Evolutionary conservation across 2,888 invertebrate genomes (phyloP).

Genomic region (Tenthredo mesomela): DNA sequence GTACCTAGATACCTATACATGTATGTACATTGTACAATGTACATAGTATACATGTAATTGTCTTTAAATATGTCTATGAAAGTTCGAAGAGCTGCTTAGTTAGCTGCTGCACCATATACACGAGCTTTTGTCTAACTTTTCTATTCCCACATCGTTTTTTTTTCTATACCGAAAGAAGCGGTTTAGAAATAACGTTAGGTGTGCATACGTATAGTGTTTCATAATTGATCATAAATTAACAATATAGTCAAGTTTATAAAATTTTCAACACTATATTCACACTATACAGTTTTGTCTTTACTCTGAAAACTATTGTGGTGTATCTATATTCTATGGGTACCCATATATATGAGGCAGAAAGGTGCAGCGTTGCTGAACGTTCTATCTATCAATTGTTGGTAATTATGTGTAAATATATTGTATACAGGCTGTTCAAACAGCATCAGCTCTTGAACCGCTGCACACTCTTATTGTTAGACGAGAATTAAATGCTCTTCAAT

Average conservation of each 20-base stretch:
- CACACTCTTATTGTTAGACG: not conserved
- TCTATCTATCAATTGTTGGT: not conserved
- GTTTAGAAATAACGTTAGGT: not conserved
- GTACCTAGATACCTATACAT: not conserved
- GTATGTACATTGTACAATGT: not conserved
- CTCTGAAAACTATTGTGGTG: not conserved
- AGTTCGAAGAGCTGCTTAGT: not conserved
- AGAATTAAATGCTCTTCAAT: not conserved
- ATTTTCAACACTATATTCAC: not conserved
- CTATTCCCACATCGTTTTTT: not conserved
- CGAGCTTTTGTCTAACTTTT: not conserved
- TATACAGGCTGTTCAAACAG: not conserved
- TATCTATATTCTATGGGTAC: too few species aligned
- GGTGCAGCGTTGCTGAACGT: not conserved
- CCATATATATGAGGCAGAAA: not conserved
- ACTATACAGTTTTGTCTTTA: not conserved
- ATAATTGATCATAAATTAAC: not conserved
- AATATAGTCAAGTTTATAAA: not conserved
- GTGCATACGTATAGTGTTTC: not conserved
- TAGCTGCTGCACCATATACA: not conserved
- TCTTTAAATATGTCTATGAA: not conserved
- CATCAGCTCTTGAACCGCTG: not conserved
- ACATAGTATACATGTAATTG: not conserved
- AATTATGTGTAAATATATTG: slow-evolving; percentile 27
- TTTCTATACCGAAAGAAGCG: not conserved